phyloP scores from a whole-genome alignment of 2,888 invertebrate species.

The Polydrusus pterygomalis region DNA sequence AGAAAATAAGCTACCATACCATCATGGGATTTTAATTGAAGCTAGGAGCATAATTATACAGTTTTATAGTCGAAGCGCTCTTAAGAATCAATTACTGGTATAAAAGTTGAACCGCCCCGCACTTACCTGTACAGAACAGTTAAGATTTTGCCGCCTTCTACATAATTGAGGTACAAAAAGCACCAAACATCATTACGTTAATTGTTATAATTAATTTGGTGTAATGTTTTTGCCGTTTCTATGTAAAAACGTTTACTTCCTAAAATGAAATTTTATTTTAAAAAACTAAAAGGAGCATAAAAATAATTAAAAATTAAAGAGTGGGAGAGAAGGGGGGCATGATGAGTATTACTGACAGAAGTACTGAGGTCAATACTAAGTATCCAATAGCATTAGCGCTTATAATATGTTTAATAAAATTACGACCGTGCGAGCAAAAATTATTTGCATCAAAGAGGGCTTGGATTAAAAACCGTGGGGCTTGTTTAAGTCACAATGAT shows the following conservation, averaged over 20 bases:
- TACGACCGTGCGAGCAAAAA: no score
- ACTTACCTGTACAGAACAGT: slow-evolving; percentile 42
- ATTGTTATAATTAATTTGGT: slow-evolving; percentile 39
- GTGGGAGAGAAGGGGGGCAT: no score
- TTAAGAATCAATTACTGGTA: slow-evolving; percentile 46
- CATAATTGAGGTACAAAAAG: slow-evolving; percentile 35
- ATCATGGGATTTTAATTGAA: slow-evolving; percentile 41
- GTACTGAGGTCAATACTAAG: no score
- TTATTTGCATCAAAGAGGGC: no score
- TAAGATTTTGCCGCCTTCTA: slow-evolving; percentile 41
- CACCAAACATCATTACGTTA: slow-evolving; percentile 32
- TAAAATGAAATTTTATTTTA: background rate
- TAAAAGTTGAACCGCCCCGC: slow-evolving; percentile 37
- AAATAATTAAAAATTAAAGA: no score
- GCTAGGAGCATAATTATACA: slow-evolving; percentile 38
- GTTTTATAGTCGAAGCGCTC: slow-evolving; percentile 41
- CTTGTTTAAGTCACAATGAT: no score
- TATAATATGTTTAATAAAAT: no score
- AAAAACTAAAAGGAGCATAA: no score
- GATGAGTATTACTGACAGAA: no score
- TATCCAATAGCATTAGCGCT: no score
- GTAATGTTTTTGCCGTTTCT: slow-evolving; percentile 24
- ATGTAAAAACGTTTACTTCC: background rate
- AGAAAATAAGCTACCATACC: slow-evolving; percentile 38
- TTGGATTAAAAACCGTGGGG: no score